These are phyloP conservation scores for Caenorhabditis japonica DNA, from an alignment of 2,888 invertebrate species.

Conservation along the genomic window DNA sequence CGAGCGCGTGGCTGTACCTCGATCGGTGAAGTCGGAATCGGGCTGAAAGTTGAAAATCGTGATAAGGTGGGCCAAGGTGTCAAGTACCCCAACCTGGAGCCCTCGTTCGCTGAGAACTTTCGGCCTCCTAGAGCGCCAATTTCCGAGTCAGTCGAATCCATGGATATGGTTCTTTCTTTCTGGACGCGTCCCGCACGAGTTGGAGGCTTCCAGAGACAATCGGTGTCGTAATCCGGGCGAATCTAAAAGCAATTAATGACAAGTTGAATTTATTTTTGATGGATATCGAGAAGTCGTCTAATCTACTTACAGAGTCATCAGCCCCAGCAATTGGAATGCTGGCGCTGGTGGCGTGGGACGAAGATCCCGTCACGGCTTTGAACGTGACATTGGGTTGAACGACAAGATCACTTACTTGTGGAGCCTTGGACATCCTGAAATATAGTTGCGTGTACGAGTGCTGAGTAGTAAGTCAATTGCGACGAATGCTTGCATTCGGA, in stretches of 20 bases:
- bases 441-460: slow-evolving; percentile 32
- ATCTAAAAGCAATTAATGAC: slow-evolving; percentile 45
- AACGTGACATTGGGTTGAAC: slow-evolving; percentile 58
- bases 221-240: slow-evolving; percentile 66
- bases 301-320: slow-evolving; percentile 43
- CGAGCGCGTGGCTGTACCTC: slow-evolving; percentile 55
- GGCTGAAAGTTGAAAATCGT: slow-evolving; percentile 25
- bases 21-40: slow-evolving; percentile 46
- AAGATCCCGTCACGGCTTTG: slow-evolving; percentile 54
- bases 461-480: slow-evolving; percentile 25
- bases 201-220: slow-evolving; percentile 65
- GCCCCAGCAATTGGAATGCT: slow-evolving; percentile 43
- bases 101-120: slow-evolving; percentile 36
- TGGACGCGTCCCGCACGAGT: slow-evolving; percentile 31
- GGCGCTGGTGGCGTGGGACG: slow-evolving; percentile 36
- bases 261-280: not conserved
- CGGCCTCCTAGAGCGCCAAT: slow-evolving; percentile 35
- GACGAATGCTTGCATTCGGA: slow-evolving; percentile 30
- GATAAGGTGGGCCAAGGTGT: slow-evolving; percentile 20
- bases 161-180: slow-evolving; percentile 58
- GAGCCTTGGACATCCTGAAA: slow-evolving; percentile 68
- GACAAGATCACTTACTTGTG: slow-evolving; percentile 68
- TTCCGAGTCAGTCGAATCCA: slow-evolving; percentile 62
- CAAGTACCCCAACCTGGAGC: slow-evolving; percentile 43
- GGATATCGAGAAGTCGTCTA: not conserved